Evolutionary conservation across 2,113 vertebrate species (phyloP), one percentile per base, ranked within the genome.

Genomic region (Oophaga pumilio): DNA sequence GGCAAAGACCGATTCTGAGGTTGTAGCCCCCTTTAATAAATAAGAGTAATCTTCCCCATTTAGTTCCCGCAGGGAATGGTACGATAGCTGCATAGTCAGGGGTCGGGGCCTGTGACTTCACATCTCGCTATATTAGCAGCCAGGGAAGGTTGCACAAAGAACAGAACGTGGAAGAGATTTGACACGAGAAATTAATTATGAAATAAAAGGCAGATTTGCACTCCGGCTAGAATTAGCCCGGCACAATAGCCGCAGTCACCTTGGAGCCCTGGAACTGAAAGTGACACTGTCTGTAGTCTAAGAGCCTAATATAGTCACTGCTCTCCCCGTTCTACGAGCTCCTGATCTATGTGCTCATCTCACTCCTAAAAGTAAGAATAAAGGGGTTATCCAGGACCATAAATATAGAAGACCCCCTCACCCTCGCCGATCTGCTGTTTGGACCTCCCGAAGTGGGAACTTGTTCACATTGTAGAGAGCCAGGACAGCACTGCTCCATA

Each of bases 111-210:
- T n/a, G 28, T 68, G 28, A 43, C 81, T 83, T 33, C 33, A 43
- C 60, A 24, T 64, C 81, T 69, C 15, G 81, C 90, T 85, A 92
- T 94, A 93, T 94, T 93, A 95, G 91, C 87, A 94, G 90, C 92
- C 90, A 92, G 64, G 62, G 56, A 89, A 89, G 8, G 43, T 91
- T 93, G 92, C 87, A 92, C 90, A 50, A 89, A 90, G 91, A 91
- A 91, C 90, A 91, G 90, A 89, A 94, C 91, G 91, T 92, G 87
- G 90, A 94, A 88, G 87, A 89, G 87, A 93, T 94, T 90, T 95
- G 94, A 95, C 93, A 93, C 91, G 90, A 89, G 92, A 91, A 95
- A 94, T 94, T 94, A 95, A 94, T 95, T 95, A 92, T 76, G 89
- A 94, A 92, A 93, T 92, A 92, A 93, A 94, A 94, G 93, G 92